phyloP scores from a whole-genome alignment of 2,797 vertebrate species.

The Melanotaenia nigrans region DNA sequence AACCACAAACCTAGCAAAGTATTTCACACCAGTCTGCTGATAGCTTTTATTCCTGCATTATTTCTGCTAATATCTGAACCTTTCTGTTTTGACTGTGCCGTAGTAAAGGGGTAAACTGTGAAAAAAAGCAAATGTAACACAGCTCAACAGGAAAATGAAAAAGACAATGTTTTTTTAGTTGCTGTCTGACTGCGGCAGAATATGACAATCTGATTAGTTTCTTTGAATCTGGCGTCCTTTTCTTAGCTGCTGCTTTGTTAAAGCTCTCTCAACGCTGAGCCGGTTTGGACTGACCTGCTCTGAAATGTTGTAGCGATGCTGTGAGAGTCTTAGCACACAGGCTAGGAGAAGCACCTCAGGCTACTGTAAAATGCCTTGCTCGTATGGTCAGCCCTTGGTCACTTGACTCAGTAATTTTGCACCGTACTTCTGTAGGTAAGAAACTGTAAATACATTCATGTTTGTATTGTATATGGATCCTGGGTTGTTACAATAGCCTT shows the following conservation, averaged over 20 bases:
- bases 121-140: slow-evolving; percentile 82
- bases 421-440: slow-evolving; percentile 93
- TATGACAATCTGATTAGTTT: slow-evolving; percentile 99
- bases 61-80: slow-evolving; percentile 57
- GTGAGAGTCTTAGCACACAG: slow-evolving; percentile 60
- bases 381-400: slow-evolving; percentile 92
- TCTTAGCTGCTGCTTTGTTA: slow-evolving; percentile 70
- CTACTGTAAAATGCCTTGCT: slow-evolving; percentile 99
- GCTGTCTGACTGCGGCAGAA: slow-evolving; percentile 91
- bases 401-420: slow-evolving; percentile 94
- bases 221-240: slow-evolving; percentile 90
- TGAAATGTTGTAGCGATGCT: slow-evolving; percentile 44
- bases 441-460: slow-evolving; percentile 98
- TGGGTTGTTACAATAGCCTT: slow-evolving; percentile 99
- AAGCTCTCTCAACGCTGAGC: slow-evolving; percentile 53
- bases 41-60: slow-evolving; percentile 63
- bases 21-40: slow-evolving; percentile 82
- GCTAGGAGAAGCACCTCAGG: slow-evolving; percentile 79
- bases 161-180: slow-evolving; percentile 87
- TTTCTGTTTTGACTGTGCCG: slow-evolving; percentile 82
- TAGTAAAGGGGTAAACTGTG: slow-evolving; percentile 90
- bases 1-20: slow-evolving; percentile 79
- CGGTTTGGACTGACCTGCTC: slow-evolving; percentile 26
- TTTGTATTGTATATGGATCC: slow-evolving; percentile 97
- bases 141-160: slow-evolving; percentile 76